Base-by-base conservation (phyloP, 2,888 invertebrate species). In the Euzetes globulus region DNA sequence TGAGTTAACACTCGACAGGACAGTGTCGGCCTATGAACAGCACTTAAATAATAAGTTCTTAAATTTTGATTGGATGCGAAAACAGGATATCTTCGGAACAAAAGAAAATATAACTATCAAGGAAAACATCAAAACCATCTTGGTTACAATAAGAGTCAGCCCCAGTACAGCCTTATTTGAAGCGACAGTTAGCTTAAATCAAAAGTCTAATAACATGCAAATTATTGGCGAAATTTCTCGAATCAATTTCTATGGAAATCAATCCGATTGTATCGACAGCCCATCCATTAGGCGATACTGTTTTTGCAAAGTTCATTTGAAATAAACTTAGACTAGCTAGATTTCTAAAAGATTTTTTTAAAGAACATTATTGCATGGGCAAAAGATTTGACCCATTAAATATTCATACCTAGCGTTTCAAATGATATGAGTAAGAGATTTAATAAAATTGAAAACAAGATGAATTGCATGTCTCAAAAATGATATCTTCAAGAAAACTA, bases 131-230 rank as follows among this genome's bases (percentile, higher is more conserved):
- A 9, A 5, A 11, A 41, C 1, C 11, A 9, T 41, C 41, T 13
- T 41, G 13, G 41, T 41, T 41, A 7, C 7, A 41, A 41, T 41
- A 9, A 13, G 86, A 76, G 88, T 89, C 0, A 77, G 80, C 45
- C 92, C 92, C 0, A 89, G 91, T 0, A 85, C 84, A 55, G 91
- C 87, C 0, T 82, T 89, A 60, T 93, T 94, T 81, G 94, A 94
- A 82, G 90, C 89, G 0, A 91, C 92, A 0, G 85, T 93, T 1
- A 27, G 19, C 3, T 1, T 2, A 5, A 27, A 60, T 17, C 7
- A 27, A 2, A 60, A 3, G 1, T 5, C n/a, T 22, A 19, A 5
- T 7, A 83, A 88, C 15, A 45, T 63, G n/a, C 72, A 72, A 27
- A 82, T 91, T 1, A 84, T 88, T 0, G 92, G 92, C 27, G 88